Conservation (phyloP, 2,888 invertebrate genomes). For the Tachina grossa region DNA sequence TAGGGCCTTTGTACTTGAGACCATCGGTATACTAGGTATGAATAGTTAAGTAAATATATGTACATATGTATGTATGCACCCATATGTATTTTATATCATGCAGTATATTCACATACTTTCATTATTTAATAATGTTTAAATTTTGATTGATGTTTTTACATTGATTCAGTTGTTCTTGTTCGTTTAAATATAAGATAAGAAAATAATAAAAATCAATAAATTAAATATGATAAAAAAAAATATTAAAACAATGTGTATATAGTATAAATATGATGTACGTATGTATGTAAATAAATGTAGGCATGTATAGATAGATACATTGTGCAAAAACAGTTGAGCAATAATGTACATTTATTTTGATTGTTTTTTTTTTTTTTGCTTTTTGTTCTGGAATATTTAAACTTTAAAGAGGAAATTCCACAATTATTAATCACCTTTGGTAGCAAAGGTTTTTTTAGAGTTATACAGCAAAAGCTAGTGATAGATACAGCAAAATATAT, state of each 20-base stretch:
- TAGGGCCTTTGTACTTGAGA: too few relatives aligned
- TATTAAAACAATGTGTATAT: constrained; percentile 18
- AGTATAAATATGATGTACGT: neutral
- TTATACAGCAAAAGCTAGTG: neutral
- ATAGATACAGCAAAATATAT: neutral
- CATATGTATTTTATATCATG: neutral
- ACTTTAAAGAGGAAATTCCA: constrained; percentile 76
- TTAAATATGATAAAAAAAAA: constrained; percentile 44
- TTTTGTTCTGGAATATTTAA: constrained; percentile 57
- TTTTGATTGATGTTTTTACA: constrained; percentile 15
- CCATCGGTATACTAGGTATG: too few relatives aligned
- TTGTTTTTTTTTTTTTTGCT: constrained; percentile 1
- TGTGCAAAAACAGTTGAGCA: constrained; percentile 15
- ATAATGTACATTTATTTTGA: constrained; percentile 18
- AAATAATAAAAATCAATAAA: constrained; percentile 54
- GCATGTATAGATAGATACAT: neutral
- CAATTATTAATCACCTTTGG: constrained; percentile 77
- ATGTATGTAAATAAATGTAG: neutral
- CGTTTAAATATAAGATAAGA: constrained; percentile 36
- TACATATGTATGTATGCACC: neutral
- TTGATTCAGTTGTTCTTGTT: neutral
- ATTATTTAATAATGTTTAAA: constrained; percentile 10
- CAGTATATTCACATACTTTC: neutral
- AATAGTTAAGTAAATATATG: neutral
- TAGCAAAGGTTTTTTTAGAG: constrained; percentile 17